Conservation (phyloP, 2,888 invertebrate genomes). For the Melinopterus prodromus region DNA sequence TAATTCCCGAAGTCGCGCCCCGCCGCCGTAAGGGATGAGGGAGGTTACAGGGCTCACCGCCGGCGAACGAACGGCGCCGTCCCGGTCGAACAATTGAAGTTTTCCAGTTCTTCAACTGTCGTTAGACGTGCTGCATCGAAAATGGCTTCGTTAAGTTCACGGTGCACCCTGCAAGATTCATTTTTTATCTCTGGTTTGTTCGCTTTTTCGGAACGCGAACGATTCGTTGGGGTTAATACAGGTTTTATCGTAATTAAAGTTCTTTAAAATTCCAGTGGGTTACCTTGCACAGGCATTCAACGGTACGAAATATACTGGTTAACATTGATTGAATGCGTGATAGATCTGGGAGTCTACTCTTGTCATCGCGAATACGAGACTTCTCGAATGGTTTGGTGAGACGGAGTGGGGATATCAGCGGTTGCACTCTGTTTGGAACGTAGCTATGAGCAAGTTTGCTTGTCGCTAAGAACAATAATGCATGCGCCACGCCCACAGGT, state of each 20-base stretch:
- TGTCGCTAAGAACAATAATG: no score
- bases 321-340: no score
- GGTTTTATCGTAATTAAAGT: neutral
- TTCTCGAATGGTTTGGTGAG: no score
- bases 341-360: no score
- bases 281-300: no score
- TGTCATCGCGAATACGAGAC: no score
- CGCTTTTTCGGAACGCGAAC: neutral
- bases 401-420: no score
- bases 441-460: no score
- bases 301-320: no score
- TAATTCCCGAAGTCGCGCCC: conserved; percentile 13
- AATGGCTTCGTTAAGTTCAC: conserved; percentile 19
- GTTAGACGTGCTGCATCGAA: conserved; percentile 17
- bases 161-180: neutral
- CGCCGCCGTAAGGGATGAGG: neutral
- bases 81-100: conserved; percentile 19
- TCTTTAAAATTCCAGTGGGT: no score
- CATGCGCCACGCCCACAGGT: no score
- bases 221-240: neutral
- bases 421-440: no score
- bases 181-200: neutral
- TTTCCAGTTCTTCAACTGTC: conserved; percentile 20
- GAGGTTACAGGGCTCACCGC: conserved; percentile 5
- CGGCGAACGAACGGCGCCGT: neutral